Base-by-base conservation (phyloP, 2,797 vertebrate species). In the Megalops cyprinoides region DNA sequence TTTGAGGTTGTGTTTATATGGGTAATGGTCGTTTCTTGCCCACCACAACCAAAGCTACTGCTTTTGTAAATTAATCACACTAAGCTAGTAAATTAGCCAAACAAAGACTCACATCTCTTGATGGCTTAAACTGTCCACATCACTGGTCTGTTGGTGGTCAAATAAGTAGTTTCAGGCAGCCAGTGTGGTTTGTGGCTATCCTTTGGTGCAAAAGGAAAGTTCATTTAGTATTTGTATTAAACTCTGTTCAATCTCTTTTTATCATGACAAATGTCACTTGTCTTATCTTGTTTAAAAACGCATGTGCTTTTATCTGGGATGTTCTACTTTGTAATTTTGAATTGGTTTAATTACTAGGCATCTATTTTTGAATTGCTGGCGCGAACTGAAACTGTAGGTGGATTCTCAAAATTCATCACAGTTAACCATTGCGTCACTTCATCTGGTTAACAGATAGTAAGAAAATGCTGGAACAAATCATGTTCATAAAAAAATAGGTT, bases 341-440 rank as follows among this genome's bases (percentile, higher is more conserved):
- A n/a, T n/a, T n/a, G n/a, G n/a, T n/a, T n/a, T n/a, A n/a, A n/a
- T n/a, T n/a, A n/a, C n/a, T n/a, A n/a, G 53, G 74, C 31, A 49
- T 69, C 42, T 79, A 69, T 55, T 80, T 77, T 74, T 51, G 53
- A 77, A 83, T 73, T 49, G 55, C 53, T 73, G 62, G 23, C 42
- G 49, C 80, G 71, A 60, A 46, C 20, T 78, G 83, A 77, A 81
- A 82, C 76, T 51, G 25, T 60, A 58, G 60, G 56, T 55, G 71
- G 53, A 77, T 73, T 82, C 76, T 82, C 79, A 79, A 77, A 55
- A 82, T 79, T 39, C 37, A 74, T 84, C 77, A 84, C 44, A 78
- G 5, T 55, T 58, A 78, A 74, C 82, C 82, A 55, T 80, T 80
- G 79, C 78, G 48, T 83, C 67, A 78, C 18, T 78, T 46, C 55